phyloP scores from a whole-genome alignment of 1,140 invertebrate species.

The Laupala kohalensis region DNA sequence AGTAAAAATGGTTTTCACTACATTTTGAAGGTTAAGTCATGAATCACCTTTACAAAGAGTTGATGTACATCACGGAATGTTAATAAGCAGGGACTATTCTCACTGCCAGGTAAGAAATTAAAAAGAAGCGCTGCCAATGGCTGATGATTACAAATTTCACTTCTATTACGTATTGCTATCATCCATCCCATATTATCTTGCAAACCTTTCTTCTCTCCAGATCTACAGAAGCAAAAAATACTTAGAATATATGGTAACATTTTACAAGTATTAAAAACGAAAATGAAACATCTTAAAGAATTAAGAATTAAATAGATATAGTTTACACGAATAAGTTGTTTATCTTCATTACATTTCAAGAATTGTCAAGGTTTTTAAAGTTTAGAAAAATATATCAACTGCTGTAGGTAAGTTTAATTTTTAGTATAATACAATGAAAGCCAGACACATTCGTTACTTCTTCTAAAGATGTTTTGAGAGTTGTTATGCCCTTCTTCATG shows the following conservation, averaged over 20 bases:
- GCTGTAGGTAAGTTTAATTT: no score
- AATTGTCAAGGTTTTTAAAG: no score
- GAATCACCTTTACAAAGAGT: slow-evolving; percentile 60
- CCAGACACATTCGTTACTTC: no score
- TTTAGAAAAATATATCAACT: no score
- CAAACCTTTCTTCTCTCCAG: slow-evolving; percentile 17
- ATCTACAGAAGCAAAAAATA: background rate
- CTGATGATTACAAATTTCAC: slow-evolving; percentile 38
- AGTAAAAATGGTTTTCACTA: background rate
- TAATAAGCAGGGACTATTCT: slow-evolving; percentile 53
- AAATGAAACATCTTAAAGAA: no score
- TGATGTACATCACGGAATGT: slow-evolving; percentile 58
- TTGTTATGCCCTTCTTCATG: no score
- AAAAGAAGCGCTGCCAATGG: slow-evolving; percentile 71
- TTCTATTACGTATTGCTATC: slow-evolving; percentile 39
- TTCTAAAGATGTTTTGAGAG: no score
- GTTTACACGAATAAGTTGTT: background rate
- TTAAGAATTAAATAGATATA: no score
- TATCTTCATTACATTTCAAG: background rate
- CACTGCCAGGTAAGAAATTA: slow-evolving; percentile 53
- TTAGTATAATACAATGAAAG: no score
- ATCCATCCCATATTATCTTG: slow-evolving; percentile 50
- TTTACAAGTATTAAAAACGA: no score
- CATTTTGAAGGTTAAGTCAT: background rate
- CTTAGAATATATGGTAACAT: no score